These are phyloP conservation scores for Campoletis raptor DNA, from an alignment of 2,888 invertebrate genomes.

Conservation along the genomic window DNA sequence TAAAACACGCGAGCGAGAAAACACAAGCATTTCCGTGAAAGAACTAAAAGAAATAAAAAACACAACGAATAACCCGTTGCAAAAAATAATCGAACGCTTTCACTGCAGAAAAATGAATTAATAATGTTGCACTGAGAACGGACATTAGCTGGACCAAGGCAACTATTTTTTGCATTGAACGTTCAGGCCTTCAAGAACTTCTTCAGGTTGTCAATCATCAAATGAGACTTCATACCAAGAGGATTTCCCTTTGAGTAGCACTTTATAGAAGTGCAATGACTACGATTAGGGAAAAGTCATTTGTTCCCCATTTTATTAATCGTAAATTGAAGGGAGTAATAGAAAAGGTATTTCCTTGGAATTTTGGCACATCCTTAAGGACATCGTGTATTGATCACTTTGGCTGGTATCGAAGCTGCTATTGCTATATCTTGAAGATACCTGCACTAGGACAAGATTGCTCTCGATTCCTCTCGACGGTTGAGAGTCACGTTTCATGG, in stretches of 20 bases:
- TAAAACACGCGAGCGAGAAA: neutral
- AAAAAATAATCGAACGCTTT: neutral
- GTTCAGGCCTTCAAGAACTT: neutral
- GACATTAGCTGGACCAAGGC: neutral
- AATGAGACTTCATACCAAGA: neutral
- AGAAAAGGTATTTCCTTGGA: neutral
- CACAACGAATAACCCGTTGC: too few species aligned
- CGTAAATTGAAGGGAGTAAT: neutral
- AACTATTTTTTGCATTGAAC: neutral
- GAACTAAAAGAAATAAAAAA: neutral
- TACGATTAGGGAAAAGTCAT: neutral
- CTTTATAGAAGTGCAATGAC: neutral
- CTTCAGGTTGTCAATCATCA: neutral
- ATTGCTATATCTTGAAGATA: conserved; percentile 34
- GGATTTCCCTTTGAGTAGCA: neutral
- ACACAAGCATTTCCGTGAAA: neutral
- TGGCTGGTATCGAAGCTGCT: conserved; percentile 10
- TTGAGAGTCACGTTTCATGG: conserved; percentile 68
- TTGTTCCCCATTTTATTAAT: neutral
- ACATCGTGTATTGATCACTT: neutral
- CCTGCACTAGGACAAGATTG: conserved; percentile 40
- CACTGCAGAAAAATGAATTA: neutral
- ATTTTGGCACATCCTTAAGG: neutral
- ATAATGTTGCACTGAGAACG: neutral
- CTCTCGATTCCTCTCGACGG: conserved; percentile 64